Evolutionary conservation across 2,797 vertebrate genomes (phyloP).

Genomic region (Poecilia gillii): DNA sequence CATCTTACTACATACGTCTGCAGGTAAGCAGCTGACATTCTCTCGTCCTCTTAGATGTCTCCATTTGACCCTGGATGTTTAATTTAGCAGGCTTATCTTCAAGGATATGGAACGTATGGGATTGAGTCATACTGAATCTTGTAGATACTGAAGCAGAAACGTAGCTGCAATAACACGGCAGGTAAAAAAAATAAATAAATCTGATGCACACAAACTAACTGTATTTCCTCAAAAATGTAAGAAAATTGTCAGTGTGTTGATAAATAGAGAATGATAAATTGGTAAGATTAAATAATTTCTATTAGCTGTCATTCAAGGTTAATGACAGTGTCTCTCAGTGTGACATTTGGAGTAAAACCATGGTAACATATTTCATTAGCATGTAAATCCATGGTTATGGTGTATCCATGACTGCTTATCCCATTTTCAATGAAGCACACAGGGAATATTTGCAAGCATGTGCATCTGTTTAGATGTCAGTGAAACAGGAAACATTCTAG

Average conservation of each 20-base stretch:
- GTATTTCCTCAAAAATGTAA: slow-evolving; percentile 12
- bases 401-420: slow-evolving; percentile 2
- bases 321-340: not conserved
- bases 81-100: slow-evolving; percentile 39
- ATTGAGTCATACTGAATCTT: slow-evolving; percentile 37
- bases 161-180: slow-evolving; percentile 31
- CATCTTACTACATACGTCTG: slow-evolving; percentile 58
- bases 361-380: slow-evolving; percentile 28
- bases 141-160: slow-evolving; percentile 28
- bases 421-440: not conserved
- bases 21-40: slow-evolving; percentile 70
- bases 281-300: slow-evolving; percentile 9
- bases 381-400: not conserved
- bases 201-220: slow-evolving; percentile 15
- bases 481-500: slow-evolving; percentile 15
- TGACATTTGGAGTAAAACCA: slow-evolving; percentile 27
- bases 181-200: slow-evolving; percentile 30
- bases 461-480: slow-evolving; percentile 28
- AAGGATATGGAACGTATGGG: slow-evolving; percentile 15
- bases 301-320: not conserved
- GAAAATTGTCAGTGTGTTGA: not conserved
- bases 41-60: slow-evolving; percentile 25
- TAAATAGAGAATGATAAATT: slow-evolving; percentile 12
- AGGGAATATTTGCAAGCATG: slow-evolving; percentile 11
- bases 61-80: slow-evolving; percentile 16